phyloP scores from a whole-genome alignment of 2,113 vertebrate species.

The Callionymus lyra region DNA sequence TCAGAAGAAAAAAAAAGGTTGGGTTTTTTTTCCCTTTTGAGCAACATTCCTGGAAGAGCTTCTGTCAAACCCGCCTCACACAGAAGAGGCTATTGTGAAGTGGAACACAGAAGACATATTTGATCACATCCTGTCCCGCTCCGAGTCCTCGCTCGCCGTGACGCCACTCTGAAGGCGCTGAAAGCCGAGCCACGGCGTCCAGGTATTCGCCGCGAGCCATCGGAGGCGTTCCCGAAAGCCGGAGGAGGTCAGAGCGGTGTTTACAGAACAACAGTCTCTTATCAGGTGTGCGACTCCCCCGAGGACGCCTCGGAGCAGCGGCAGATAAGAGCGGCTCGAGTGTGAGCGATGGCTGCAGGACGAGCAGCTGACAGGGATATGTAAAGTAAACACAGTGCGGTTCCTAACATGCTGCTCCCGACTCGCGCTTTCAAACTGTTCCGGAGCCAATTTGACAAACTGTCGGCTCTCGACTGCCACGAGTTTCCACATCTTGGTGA shows the following conservation, averaged over 20 bases:
- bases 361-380: conserved; percentile 38
- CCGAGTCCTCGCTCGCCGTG: conserved; percentile 9
- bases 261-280: conserved; percentile 62
- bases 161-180: conserved; percentile 45
- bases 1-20: no score
- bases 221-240: conserved; percentile 40
- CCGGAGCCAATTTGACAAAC: no score
- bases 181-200: conserved; percentile 31
- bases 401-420: no score
- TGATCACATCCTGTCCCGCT: not conserved
- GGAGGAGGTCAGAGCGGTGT: conserved; percentile 52
- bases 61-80: not conserved
- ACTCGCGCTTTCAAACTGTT: no score
- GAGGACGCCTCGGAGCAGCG: conserved; percentile 46
- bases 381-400: conserved; percentile 6
- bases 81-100: no score
- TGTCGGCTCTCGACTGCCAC: no score
- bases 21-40: no score
- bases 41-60: no score
- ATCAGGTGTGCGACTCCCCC: conserved; percentile 45
- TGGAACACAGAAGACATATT: not conserved
- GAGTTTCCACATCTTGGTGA: no score
- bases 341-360: conserved; percentile 50
- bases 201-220: conserved; percentile 25
- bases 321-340: conserved; percentile 48